Conservation (phyloP, 2,797 vertebrate genomes). For the Microcaecilia unicolor region DNA sequence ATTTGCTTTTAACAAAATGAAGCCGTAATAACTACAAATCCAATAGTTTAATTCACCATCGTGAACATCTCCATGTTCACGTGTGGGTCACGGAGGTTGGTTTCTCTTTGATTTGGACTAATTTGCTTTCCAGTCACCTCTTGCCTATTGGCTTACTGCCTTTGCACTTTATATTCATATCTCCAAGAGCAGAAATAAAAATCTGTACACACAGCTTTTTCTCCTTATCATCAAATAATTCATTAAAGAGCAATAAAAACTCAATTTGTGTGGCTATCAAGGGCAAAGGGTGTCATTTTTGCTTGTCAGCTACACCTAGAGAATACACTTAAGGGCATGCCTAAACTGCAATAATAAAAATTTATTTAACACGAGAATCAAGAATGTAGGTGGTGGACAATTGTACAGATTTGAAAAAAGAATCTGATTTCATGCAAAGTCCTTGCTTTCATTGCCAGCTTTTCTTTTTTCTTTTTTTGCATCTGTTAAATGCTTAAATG, state of each 20-base stretch:
- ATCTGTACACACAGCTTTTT: not conserved
- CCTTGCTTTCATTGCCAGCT: not conserved
- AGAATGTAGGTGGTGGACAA: too few relatives aligned
- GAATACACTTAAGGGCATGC: too few relatives aligned
- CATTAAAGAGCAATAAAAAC: not conserved
- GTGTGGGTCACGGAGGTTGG: too few relatives aligned
- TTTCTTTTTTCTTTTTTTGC: conserved; percentile 29
- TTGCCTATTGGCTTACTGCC: not conserved
- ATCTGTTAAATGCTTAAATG: conserved; percentile 48
- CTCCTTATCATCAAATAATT: not conserved
- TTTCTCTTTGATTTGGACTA: not conserved
- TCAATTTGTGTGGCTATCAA: too few relatives aligned
- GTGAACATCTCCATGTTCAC: too few relatives aligned
- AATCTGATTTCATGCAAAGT: too few relatives aligned
- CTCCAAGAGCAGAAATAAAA: not conserved
- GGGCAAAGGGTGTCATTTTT: too few relatives aligned
- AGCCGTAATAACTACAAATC: not conserved
- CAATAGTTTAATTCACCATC: not conserved
- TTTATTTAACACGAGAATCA: too few relatives aligned
- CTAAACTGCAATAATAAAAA: too few relatives aligned
- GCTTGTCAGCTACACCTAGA: too few relatives aligned
- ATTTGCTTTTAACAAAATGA: conserved; percentile 9
- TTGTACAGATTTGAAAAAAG: too few relatives aligned
- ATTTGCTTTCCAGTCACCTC: not conserved
- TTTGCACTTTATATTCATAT: not conserved